Evolutionary conservation across 2,113 vertebrate species (phyloP).

Genomic region (Dasyornis broadbenti): DNA sequence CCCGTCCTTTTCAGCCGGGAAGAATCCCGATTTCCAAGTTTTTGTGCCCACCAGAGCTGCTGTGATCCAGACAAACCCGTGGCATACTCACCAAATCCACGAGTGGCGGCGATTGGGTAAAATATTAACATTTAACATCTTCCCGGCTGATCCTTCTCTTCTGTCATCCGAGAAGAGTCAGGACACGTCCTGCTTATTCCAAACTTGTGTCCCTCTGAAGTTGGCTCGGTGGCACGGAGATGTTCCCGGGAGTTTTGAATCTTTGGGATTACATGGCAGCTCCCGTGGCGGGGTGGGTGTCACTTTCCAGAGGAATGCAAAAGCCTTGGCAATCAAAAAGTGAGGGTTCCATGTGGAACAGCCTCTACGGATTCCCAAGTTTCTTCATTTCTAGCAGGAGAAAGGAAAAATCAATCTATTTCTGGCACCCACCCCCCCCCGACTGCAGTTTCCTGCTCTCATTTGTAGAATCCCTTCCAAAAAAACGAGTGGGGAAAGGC

Average conservation of each 20-base stretch:
- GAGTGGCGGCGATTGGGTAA: conserved; percentile 70
- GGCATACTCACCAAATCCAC: conserved; percentile 75
- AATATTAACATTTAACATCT: conserved; percentile 68
- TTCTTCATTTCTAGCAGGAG: conserved; percentile 54
- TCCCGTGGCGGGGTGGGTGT: conserved; percentile 43
- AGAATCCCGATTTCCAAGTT: not conserved
- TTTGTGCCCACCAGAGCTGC: not conserved
- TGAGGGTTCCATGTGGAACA: conserved; percentile 43
- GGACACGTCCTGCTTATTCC: not conserved
- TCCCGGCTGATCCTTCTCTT: not conserved
- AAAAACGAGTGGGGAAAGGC: no score
- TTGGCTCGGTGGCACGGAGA: not conserved
- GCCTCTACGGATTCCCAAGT: conserved; percentile 27
- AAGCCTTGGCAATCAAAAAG: conserved; percentile 48
- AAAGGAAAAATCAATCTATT: conserved; percentile 6
- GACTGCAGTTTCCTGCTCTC: conserved; percentile 52
- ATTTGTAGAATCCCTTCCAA: conserved; percentile 55
- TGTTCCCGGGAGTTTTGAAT: conserved; percentile 37
- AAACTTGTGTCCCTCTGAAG: not conserved
- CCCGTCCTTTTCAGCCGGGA: not conserved
- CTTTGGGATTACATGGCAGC: conserved; percentile 47
- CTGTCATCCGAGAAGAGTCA: not conserved
- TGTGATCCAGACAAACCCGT: not conserved
- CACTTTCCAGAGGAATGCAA: conserved; percentile 19
- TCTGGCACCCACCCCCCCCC: conserved; percentile 48